Base-by-base conservation (phyloP, 2,113 vertebrate species). In the Oxygymnocypris stewartii region DNA sequence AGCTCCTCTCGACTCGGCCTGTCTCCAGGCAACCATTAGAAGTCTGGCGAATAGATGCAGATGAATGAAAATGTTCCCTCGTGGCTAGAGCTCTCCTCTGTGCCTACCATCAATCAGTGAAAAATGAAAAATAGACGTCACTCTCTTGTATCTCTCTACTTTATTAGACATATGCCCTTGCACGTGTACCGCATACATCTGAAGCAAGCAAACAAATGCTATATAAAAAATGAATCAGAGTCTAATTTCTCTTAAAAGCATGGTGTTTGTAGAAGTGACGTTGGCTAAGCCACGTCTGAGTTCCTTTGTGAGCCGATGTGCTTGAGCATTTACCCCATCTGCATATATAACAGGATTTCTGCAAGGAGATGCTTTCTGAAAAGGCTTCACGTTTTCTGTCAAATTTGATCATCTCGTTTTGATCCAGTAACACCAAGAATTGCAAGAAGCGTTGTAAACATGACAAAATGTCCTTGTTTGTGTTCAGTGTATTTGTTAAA, bases 21-120 rank as follows among this genome's bases (percentile, higher is more conserved):
- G 88, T 89, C 79, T 87, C 88, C 83, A 89, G 86, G 88, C 88
- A 89, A 89, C 88, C 71, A 18, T n/a, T 61, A 40, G 82, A 89
- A 86, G 61, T 57, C 71, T 69, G 11, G 14, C 49, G 69, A 78
- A 73, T 49, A 59, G n/a, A 82, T 82, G 79, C 40, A 67, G 51
- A 85, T 63, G 79, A 89, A 85, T 87, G 71, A 82, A 82, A 82
- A 85, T 82, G 77, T 42, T 31, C 76, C 14, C n/a, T 73, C 5
- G 35, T 61, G 75, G 80, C 82, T 4, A 73, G 77, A 77, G 67
- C 67, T 84, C 35, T 76, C 54, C 2, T 42, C 16, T 59, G 37
- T 69, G 31, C 40, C 63, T 37, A 23, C 49, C 76, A 87, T 78
- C 40, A 81, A 31, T 74, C 75, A 44, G 31, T n/a, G 0, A 23